These are phyloP conservation scores for Drosophila lacteicornis DNA, from an alignment of 1,140 invertebrate species.

Conservation along the genomic window DNA sequence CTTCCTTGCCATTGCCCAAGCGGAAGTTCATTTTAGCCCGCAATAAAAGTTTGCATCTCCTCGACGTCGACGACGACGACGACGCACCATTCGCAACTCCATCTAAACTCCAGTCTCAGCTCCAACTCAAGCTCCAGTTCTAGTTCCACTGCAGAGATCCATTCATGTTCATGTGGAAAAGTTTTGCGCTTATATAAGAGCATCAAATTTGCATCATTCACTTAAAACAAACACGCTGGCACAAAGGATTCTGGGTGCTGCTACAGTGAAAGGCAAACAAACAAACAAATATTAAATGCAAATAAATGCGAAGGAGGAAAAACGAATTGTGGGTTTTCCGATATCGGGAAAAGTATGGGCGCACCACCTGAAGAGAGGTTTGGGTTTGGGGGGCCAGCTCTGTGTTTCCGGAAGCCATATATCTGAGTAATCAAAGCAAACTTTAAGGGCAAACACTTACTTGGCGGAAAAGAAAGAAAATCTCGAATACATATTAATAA, in stretches of 20 bases:
- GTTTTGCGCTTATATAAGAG: constrained; percentile 78
- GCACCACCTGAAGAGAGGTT: constrained; percentile 23
- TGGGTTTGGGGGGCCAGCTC: background rate
- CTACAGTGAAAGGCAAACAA: constrained; percentile 45
- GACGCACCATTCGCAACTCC: constrained; percentile 35
- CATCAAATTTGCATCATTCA: constrained; percentile 83
- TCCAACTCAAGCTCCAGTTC: constrained; percentile 14
- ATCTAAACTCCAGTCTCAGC: constrained; percentile 17
- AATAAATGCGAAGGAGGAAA: constrained; percentile 70
- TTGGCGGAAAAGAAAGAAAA: constrained; percentile 25
- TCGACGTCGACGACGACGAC: constrained; percentile 10
- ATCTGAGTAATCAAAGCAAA: constrained; percentile 45
- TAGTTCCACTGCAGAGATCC: constrained; percentile 13
- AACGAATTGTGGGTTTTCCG: constrained; percentile 44
- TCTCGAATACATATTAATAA: constrained; percentile 36
- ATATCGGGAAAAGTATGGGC: constrained; percentile 22
- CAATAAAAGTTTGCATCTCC: constrained; percentile 80
- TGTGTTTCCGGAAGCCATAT: constrained; percentile 23
- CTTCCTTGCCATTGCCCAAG: constrained; percentile 69
- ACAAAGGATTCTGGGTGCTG: constrained; percentile 50
- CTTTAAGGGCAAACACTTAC: constrained; percentile 27
- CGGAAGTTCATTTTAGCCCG: constrained; percentile 84
- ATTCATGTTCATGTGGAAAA: constrained; percentile 79
- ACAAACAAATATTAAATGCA: constrained; percentile 83
- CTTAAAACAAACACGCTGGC: constrained; percentile 72